Conservation (phyloP, 2,888 invertebrate species). For the Acanthopleura granulata region DNA sequence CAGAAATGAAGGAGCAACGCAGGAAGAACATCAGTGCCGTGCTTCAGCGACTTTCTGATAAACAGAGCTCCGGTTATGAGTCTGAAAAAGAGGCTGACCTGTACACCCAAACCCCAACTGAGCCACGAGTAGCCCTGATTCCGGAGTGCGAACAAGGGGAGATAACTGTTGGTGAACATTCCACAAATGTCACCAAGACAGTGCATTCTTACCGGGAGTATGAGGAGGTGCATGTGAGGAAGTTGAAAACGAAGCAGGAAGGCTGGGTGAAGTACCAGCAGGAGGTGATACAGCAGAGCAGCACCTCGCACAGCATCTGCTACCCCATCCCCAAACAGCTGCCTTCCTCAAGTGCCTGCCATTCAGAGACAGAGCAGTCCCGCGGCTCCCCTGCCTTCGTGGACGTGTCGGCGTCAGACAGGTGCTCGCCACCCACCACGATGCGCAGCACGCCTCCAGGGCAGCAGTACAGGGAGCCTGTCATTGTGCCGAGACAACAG, state of each 20-base stretch:
- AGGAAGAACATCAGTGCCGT: background rate
- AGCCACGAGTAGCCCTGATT: background rate
- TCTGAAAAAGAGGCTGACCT: conserved; percentile 15
- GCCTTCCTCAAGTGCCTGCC: conserved; percentile 9
- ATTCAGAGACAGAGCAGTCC: background rate
- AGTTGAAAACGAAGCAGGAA: conserved; percentile 5
- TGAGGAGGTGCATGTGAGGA: background rate
- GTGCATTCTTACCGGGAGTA: background rate
- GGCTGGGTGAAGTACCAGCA: conserved; percentile 4
- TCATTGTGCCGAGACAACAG: conserved; percentile 1
- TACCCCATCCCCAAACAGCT: conserved; percentile 5
- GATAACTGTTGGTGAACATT: background rate
- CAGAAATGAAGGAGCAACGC: conserved; percentile 9
- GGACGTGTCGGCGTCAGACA: background rate
- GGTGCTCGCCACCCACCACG: background rate
- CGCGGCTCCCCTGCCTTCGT: background rate
- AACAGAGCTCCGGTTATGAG: conserved; percentile 20
- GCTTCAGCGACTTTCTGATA: conserved; percentile 16
- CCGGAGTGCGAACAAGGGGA: background rate
- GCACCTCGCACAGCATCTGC: conserved; percentile 4
- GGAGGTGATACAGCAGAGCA: background rate
- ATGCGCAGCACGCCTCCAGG: background rate
- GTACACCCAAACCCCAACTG: conserved; percentile 1
- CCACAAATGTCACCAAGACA: background rate
- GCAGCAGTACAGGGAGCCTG: background rate